A percentile compares a stretch with the other conserved stretches of the same genome.
Evolutionary conservation across 2,113 vertebrate species (phyloP).

Genomic region (Corythornis madagascariensis): DNA sequence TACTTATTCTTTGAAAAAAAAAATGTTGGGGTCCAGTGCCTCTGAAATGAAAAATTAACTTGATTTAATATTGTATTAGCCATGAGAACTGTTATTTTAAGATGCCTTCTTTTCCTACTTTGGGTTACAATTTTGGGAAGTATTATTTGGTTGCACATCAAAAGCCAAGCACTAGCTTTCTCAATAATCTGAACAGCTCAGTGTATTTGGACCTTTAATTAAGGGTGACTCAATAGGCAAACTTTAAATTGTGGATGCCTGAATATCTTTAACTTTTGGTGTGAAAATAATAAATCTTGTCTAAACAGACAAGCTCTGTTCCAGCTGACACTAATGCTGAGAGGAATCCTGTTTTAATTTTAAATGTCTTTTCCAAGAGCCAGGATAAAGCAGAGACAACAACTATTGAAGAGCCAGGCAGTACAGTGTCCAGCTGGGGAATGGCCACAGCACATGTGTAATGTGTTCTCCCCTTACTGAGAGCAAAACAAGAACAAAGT

Average conservation of each 20-base stretch:
- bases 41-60: neutral
- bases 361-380: neutral
- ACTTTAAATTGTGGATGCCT: neutral
- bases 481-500: neutral
- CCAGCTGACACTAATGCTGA: neutral
- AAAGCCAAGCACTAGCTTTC: neutral
- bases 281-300: neutral
- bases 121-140: neutral
- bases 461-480: accelerated
- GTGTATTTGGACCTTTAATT: neutral
- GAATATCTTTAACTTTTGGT: neutral
- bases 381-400: neutral
- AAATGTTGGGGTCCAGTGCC: neutral
- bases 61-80: neutral
- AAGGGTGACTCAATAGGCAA: neutral
- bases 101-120: neutral
- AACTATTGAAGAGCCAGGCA: neutral
- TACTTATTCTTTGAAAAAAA: neutral
- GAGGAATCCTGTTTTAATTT: neutral
- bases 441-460: accelerated
- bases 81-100: neutral
- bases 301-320: neutral
- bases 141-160: neutral
- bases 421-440: neutral
- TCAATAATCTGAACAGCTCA: neutral